Evolutionary conservation across 2,888 invertebrate species (phyloP), one percentile per base, ranked within the genome.

Genomic region (Spilosoma lubricipeda): DNA sequence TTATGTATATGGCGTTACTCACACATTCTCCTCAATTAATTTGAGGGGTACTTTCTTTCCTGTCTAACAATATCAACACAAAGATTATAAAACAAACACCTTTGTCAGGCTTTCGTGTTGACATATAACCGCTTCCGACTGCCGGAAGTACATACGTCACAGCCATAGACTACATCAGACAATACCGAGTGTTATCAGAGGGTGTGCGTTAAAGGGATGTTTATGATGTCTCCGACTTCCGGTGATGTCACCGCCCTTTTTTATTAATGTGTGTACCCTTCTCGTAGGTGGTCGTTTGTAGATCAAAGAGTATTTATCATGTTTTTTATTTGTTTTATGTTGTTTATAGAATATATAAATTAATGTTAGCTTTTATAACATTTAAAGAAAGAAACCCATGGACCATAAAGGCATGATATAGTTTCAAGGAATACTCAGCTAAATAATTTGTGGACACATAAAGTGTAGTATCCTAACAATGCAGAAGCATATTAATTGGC

Each of bases 81-180:
- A 71, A 39, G 71, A 23, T 72, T 27, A 7, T n/a, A 72, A 77
- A 79, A 74, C 48, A 72, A 72, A 73, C 72, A 65, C 42, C 67
- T 69, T 73, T 59, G 74, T 68, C 64, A 76, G 56, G 36, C 70
- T 76, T 67, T 48, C 68, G 36, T 64, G 72, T 77, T 77, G 84
- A 82, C 84, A 80, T 81, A 84, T 82, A 78, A 77, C 82, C 73
- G 70, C 76, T 84, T 84, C 84, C 84, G 84, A 73, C 77, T 72
- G 66, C 73, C 77, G 84, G 85, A 85, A 82, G 76, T 71, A 77
- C 56, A 69, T 59, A 56, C 81, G 80, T 82, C 85, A 77, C 78
- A 75, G 76, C 79, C 78, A 78, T 77, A 81, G 77, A 80, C 81
- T 77, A 79, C 27, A 27, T 79, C 80, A 82, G 76, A 83, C 80